Evolutionary conservation across 2,888 invertebrate species (phyloP).

Genomic region (Metellina segmentata): DNA sequence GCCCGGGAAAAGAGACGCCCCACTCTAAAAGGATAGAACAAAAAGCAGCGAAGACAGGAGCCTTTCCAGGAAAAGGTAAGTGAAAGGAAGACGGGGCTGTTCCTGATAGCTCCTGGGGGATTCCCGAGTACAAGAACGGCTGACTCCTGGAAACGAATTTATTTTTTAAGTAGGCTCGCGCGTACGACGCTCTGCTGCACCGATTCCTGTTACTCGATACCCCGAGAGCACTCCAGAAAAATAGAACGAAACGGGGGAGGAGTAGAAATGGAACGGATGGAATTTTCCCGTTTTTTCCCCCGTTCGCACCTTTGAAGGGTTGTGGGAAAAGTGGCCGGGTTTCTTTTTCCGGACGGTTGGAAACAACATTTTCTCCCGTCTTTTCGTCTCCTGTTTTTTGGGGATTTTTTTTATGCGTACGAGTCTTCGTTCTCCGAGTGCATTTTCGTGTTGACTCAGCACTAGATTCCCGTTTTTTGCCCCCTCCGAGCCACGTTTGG

Average conservation of each 20-base stretch:
- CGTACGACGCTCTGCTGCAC: too few relatives aligned
- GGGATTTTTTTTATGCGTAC: background rate
- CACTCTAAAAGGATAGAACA: background rate
- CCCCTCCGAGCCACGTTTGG: background rate
- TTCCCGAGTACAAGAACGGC: background rate
- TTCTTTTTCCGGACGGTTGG: constrained; percentile 31
- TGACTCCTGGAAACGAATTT: background rate
- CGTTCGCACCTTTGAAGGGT: background rate
- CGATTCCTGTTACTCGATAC: background rate
- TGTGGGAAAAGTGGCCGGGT: constrained; percentile 3
- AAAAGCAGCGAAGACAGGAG: background rate
- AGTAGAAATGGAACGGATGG: background rate
- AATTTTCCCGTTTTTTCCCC: background rate
- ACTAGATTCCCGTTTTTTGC: constrained; percentile 4
- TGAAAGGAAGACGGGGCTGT: background rate
- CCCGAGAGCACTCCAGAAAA: background rate
- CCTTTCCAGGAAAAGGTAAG: background rate
- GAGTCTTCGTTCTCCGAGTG: constrained; percentile 33
- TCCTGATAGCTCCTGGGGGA: constrained; percentile 7
- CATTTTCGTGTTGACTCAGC: constrained; percentile 65
- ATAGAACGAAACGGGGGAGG: background rate
- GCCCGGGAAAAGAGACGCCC: background rate
- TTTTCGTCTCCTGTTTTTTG: constrained; percentile 10
- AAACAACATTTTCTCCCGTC: constrained; percentile 39
- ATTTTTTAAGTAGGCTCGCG: background rate